phyloP scores from a whole-genome alignment of 64 coral and sea anemone genomes.

The Stichodactyla helianthus region DNA sequence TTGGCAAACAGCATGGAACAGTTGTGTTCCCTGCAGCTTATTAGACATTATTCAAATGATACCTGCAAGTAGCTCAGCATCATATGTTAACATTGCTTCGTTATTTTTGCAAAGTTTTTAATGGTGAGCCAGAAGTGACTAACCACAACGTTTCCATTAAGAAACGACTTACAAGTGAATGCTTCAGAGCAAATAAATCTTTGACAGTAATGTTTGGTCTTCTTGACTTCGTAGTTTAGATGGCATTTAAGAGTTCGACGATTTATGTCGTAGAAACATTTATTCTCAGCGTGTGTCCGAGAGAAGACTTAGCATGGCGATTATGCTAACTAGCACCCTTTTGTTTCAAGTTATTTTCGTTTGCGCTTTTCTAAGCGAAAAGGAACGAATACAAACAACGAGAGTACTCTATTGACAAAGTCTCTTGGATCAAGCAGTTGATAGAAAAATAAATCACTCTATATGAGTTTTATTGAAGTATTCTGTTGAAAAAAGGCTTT shows the following conservation, averaged over 20 bases:
- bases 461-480: not conserved
- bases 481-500: not conserved
- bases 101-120: not conserved
- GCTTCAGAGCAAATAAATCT: not conserved
- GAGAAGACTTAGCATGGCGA: not conserved
- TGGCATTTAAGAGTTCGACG: not conserved
- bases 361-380: not conserved
- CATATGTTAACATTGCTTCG: not conserved
- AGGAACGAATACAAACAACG: not conserved
- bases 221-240: too few relatives aligned
- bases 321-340: not conserved
- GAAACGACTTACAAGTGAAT: too few relatives aligned
- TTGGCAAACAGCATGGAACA: not conserved
- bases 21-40: not conserved
- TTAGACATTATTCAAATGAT: not conserved
- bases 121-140: not conserved
- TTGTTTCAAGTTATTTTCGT: not conserved
- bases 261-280: not conserved
- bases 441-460: not conserved
- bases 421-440: not conserved
- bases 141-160: not conserved
- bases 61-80: not conserved
- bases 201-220: too few relatives aligned
- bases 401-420: not conserved
- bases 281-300: not conserved